Conservation (phyloP, 2,113 vertebrate species). For the Rostratula benghalensis region DNA sequence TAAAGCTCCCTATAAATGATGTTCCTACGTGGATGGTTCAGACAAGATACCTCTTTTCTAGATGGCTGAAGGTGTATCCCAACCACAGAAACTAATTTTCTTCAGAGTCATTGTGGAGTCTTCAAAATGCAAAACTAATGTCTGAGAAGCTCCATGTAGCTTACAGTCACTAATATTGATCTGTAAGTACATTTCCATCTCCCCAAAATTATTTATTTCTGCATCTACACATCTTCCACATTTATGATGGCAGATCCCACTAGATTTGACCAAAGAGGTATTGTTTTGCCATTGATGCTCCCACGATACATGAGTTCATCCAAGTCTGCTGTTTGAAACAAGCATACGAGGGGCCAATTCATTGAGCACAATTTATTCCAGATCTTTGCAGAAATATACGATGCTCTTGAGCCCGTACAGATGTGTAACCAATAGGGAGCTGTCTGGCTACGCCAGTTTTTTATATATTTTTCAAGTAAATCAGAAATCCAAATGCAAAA, state of each 20-base stretch:
- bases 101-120: not conserved
- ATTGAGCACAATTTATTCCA: conserved; percentile 70
- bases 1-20: not conserved
- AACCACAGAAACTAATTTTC: not conserved
- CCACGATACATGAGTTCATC: not conserved
- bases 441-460: conserved; percentile 45
- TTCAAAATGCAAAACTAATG: not conserved
- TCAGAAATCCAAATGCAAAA: conserved; percentile 52
- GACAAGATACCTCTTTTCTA: not conserved
- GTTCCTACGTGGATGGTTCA: not conserved
- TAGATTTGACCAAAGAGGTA: not conserved
- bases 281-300: conserved; percentile 11
- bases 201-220: not conserved
- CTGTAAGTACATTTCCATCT: not conserved
- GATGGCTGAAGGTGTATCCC: not conserved
- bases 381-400: conserved; percentile 63
- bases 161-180: not conserved
- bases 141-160: not conserved
- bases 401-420: conserved; percentile 60
- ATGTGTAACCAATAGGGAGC: conserved; percentile 54
- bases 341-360: conserved; percentile 47
- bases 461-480: conserved; percentile 65
- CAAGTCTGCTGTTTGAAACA: conserved; percentile 29
- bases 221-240: not conserved
- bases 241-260: conserved; percentile 4